Base-by-base conservation (phyloP, 2,888 invertebrate species). In the Gastracanthus pulcherrimus region DNA sequence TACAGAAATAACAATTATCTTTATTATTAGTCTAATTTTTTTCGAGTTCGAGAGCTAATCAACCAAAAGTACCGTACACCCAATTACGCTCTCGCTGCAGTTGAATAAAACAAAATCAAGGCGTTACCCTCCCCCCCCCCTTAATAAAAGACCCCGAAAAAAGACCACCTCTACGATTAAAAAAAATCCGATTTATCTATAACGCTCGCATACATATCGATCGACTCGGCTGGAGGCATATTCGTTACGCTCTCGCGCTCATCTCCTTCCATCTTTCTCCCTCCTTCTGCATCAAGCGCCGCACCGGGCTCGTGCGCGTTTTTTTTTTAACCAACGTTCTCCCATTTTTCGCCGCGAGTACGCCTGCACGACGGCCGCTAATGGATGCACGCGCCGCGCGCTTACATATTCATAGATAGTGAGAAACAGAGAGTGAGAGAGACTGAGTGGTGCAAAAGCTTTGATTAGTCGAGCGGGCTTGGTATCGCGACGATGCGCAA, bases 401-500 rank as follows among this genome's bases (percentile, higher is more conserved):
- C n/a, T n/a, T 62, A 64, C 67, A 70, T 77, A 77, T 77, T 77
- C 70, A 77, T 70, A 51, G 51, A 38, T 36, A 58, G 5, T 19
- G 48, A 51, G 48, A 19, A 16, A 48, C n/a, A 48, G 19, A 19
- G 48, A 48, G 19, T 19, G 48, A 48, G 19, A 51, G 11, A 51
- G 13, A 55, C 19, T 16, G 23, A 64, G 48, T n/a, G 11, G 26
- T 55, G 11, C 55, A 26, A 26, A 55, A 55, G 55, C 67, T 76
- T 76, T 76, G 76, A 67, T 55, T 58, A 76, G 67, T 76, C 29
- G 55, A 67, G 55, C 64, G 66, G 13, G 64, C 23, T 6, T 38
- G 16, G 38, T 7, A 11, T 31, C 26, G 41, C 67, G 26, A 51
- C 23, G 9, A n/a, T n/a, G 36, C 34, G 31, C 41, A n/a, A 19